A percentile compares a stretch with the other conserved stretches of the same genome.
phyloP scores from a whole-genome alignment of 1,140 invertebrate genomes.

The Calycopis cecrops region DNA sequence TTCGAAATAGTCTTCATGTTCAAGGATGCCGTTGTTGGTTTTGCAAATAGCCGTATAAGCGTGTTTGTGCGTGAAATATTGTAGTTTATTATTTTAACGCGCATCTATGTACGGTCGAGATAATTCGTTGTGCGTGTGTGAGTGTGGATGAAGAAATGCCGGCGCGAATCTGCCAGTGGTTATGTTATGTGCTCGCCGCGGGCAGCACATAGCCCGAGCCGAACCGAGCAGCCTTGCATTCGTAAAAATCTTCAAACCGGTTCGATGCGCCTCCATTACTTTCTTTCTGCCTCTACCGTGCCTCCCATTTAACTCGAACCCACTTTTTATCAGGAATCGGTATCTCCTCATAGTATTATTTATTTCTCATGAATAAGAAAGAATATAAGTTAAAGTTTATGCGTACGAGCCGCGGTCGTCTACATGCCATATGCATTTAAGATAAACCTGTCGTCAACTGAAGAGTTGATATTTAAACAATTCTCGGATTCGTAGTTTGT shows the following conservation, averaged over 20 bases:
- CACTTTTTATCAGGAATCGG: constrained; percentile 74
- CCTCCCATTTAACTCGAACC: constrained; percentile 72
- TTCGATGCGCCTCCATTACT: constrained; percentile 72
- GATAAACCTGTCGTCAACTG: constrained; percentile 48
- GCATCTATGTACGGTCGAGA: constrained; percentile 50
- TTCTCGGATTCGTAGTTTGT: neutral
- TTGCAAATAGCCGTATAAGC: constrained; percentile 49
- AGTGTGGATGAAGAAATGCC: constrained; percentile 51
- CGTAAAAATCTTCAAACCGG: constrained; percentile 74
- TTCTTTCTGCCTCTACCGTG: constrained; percentile 70
- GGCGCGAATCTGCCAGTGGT: constrained; percentile 65
- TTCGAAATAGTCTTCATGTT: constrained; percentile 46
- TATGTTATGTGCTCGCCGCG: constrained; percentile 59
- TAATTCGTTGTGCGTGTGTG: constrained; percentile 34
- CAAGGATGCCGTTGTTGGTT: constrained; percentile 48
- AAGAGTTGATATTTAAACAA: constrained; percentile 3
- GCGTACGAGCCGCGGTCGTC: constrained; percentile 59
- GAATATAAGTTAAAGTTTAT: constrained; percentile 69
- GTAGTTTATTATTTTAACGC: constrained; percentile 54
- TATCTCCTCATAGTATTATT: constrained; percentile 75
- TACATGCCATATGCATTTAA: constrained; percentile 54
- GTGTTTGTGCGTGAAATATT: constrained; percentile 56
- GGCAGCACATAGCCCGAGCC: constrained; percentile 58
- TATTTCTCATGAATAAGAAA: constrained; percentile 73
- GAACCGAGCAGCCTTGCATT: constrained; percentile 66